Percentiles rank a stretch among this genome's conserved stretches.
phyloP scores from a whole-genome alignment of 1,140 invertebrate genomes.

The Drosophila lowei region DNA sequence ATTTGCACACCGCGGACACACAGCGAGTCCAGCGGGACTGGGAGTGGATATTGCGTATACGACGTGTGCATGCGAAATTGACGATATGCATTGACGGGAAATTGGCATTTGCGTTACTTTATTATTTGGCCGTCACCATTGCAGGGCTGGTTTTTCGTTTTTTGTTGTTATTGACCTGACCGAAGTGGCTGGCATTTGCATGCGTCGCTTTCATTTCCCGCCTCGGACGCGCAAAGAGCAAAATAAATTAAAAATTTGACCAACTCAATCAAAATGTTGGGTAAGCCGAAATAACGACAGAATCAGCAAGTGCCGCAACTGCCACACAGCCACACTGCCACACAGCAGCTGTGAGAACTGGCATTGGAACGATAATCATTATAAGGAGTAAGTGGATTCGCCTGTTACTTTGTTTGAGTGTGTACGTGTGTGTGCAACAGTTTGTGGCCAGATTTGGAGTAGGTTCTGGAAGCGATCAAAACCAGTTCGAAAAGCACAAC shows the following conservation, averaged over 20 bases:
- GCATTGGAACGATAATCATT: conserved; percentile 20
- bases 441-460: conserved; percentile 36
- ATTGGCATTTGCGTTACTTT: conserved; percentile 75
- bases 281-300: conserved; percentile 48
- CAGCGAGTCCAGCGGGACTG: conserved; percentile 7
- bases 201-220: conserved; percentile 56
- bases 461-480: conserved; percentile 21
- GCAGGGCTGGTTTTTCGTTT: conserved; percentile 3
- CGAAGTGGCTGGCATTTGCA: conserved; percentile 51
- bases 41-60: conserved; percentile 58
- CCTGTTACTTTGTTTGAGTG: neutral
- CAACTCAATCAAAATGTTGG: conserved; percentile 65
- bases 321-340: neutral
- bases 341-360: neutral
- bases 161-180: conserved; percentile 45
- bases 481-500: conserved; percentile 45
- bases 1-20: conserved; percentile 31
- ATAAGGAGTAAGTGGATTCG: conserved; percentile 9
- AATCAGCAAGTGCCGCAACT: conserved; percentile 16
- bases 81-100: conserved; percentile 63
- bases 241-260: conserved; percentile 64
- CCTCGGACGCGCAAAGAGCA: conserved; percentile 19
- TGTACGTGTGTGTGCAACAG: conserved; percentile 50
- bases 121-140: conserved; percentile 58
- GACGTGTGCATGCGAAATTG: conserved; percentile 55